Conservation (phyloP, 2,797 vertebrate genomes). For the Tinamus major region DNA sequence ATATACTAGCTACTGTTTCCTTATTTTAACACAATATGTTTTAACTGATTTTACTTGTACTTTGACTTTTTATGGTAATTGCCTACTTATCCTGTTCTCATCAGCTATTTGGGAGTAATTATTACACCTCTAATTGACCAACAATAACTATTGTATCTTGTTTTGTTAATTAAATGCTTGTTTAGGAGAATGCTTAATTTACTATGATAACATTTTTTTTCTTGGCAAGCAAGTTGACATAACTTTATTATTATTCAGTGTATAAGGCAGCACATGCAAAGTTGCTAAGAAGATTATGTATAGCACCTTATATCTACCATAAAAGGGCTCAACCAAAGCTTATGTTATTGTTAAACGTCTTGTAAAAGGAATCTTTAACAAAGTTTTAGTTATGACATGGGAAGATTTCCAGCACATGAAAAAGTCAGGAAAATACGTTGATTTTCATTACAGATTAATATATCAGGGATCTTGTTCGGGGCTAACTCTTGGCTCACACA, state of each 20-base stretch:
- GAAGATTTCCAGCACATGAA: not conserved
- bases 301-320: constrained; percentile 56
- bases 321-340: constrained; percentile 61
- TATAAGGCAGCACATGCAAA: constrained; percentile 39
- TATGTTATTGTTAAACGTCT: constrained; percentile 46
- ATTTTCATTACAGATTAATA: not conserved
- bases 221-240: not conserved
- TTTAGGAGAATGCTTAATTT: constrained; percentile 51
- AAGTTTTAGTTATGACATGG: constrained; percentile 9
- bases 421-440: not conserved
- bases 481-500: not conserved
- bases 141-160: constrained; percentile 41
- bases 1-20: not conserved
- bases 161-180: constrained; percentile 56
- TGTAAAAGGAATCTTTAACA: constrained; percentile 54
- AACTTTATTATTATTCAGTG: constrained; percentile 42
- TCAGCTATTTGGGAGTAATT: constrained; percentile 43
- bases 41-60: constrained; percentile 21
- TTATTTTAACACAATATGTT: constrained; percentile 8
- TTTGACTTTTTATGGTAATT: constrained; percentile 50
- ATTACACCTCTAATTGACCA: constrained; percentile 59
- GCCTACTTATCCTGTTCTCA: constrained; percentile 21
- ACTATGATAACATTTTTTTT: not conserved
- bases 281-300: constrained; percentile 62
- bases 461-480: not conserved